Conservation (phyloP, 2,888 invertebrate species). For the Melanophora roralis region DNA sequence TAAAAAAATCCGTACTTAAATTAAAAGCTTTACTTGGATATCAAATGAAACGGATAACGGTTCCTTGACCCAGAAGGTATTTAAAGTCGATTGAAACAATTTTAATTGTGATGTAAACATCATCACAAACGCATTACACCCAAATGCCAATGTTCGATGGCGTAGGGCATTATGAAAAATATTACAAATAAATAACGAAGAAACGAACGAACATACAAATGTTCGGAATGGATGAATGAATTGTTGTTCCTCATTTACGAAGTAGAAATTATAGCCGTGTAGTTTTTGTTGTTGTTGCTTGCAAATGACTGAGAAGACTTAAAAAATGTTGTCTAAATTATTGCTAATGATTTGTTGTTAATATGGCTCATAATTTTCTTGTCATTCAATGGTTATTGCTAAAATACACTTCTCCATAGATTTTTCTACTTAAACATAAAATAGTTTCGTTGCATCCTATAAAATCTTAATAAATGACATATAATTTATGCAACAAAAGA, state of each 20-base stretch:
- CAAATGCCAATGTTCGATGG: no score
- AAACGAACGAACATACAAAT: not conserved
- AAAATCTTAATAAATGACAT: constrained; percentile 55
- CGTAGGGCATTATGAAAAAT: no score
- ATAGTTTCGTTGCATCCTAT: not conserved
- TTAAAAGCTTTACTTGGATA: no score
- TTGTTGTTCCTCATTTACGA: constrained; percentile 45
- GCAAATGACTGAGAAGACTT: constrained; percentile 58
- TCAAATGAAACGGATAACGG: no score
- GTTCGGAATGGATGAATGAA: constrained; percentile 44
- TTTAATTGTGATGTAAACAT: no score
- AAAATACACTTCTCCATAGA: not conserved
- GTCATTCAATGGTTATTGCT: constrained; percentile 59
- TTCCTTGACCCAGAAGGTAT: no score
- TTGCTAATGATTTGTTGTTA: constrained; percentile 75
- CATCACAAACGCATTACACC: no score
- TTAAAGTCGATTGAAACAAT: no score
- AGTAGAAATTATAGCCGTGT: constrained; percentile 19
- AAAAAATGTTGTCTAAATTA: constrained; percentile 68
- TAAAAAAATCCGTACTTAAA: no score
- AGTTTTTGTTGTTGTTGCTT: not conserved
- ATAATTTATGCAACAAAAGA: constrained; percentile 44
- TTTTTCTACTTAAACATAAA: not conserved
- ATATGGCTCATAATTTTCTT: constrained; percentile 69
- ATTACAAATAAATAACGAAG: constrained; percentile 32